Percentiles rank a stretch among this genome's conserved stretches.
phyloP scores from a whole-genome alignment of 2,797 vertebrate genomes.

The Sparidentex hasta region DNA sequence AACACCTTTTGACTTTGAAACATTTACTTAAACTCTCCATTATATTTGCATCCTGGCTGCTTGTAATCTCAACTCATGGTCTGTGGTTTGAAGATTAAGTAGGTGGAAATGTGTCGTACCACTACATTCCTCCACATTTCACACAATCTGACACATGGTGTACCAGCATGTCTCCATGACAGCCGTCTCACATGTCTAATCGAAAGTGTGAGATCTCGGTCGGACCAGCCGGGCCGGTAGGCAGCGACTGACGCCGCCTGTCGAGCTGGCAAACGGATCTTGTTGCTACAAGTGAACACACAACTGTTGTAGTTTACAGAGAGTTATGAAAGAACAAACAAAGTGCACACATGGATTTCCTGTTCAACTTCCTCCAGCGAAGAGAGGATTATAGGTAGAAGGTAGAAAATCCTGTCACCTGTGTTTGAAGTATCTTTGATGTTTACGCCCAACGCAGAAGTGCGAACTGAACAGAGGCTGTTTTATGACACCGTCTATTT shows the following conservation, averaged over 20 bases:
- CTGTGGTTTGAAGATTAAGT: conserved; percentile 5
- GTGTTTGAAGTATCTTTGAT: not conserved
- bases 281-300: not conserved
- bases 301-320: not conserved
- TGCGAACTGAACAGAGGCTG: not conserved
- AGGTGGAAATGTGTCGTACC: not conserved
- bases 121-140: not conserved
- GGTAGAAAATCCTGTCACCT: conserved; percentile 9
- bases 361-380: not conserved
- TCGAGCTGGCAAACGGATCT: not conserved
- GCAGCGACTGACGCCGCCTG: not conserved
- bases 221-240: conserved; percentile 2
- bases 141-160: not conserved
- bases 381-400: not conserved
- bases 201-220: conserved; percentile 35
- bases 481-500: not conserved
- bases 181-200: conserved; percentile 36
- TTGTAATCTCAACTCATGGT: not conserved
- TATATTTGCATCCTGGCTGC: not conserved
- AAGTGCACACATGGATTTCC: conserved; percentile 15
- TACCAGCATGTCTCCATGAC: conserved; percentile 31
- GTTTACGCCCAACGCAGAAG: not conserved
- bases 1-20: not conserved
- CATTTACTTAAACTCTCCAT: not conserved
- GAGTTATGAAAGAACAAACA: not conserved